phyloP scores from a whole-genome alignment of 64 coral and sea anemone genomes.

The Porites australiensis region DNA sequence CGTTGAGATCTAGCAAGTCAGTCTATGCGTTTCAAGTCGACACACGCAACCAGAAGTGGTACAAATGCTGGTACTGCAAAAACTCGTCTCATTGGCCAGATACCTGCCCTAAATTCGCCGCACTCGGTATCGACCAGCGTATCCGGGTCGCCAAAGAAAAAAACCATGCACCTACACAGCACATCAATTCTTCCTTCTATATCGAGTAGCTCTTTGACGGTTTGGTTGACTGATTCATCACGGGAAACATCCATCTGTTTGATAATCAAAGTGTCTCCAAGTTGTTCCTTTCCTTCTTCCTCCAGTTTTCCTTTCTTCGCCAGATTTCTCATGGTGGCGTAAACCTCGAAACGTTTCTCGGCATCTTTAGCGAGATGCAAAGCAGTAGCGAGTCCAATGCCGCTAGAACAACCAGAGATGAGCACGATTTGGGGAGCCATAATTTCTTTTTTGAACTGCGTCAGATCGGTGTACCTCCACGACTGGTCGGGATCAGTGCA shows the following conservation, averaged over 20 bases:
- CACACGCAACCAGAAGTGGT: not conserved
- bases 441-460: too few species aligned
- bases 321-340: too few species aligned
- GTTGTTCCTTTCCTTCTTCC: too few species aligned
- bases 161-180: not conserved
- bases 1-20: constrained; percentile 18
- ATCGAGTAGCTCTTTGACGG: too few species aligned
- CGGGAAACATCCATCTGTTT: too few species aligned
- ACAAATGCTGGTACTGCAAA: constrained; percentile 81
- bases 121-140: constrained; percentile 23
- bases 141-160: constrained; percentile 42
- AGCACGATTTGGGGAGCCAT: constrained; percentile 7
- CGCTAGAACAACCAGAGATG: not conserved
- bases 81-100: constrained; percentile 55
- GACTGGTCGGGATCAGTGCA: too few species aligned
- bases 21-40: not conserved
- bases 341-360: too few species aligned
- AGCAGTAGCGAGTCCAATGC: not conserved
- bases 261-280: too few species aligned
- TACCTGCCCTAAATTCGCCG: constrained; percentile 8
- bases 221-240: too few species aligned
- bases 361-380: not conserved
- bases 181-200: too few species aligned
- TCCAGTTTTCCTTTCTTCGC: too few species aligned
- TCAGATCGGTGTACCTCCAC: too few species aligned